A percentile compares a stretch with the other conserved stretches of the same genome.
Conservation (phyloP, 2,797 vertebrate species). For the Melanotaenia maccullochi region DNA sequence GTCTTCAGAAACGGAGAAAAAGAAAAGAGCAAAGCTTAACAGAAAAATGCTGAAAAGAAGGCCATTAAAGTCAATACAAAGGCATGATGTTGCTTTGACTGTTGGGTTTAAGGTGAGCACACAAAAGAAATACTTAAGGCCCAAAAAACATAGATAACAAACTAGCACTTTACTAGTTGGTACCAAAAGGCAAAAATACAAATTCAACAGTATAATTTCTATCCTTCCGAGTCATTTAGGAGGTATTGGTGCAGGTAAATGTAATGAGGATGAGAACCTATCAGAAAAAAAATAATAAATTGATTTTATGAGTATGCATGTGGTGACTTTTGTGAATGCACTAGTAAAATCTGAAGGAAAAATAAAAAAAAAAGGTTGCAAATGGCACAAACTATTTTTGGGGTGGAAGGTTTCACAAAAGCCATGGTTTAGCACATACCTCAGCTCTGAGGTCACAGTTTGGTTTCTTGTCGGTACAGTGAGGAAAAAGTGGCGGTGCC, state of each 20-base stretch:
- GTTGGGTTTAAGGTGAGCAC: slow-evolving; percentile 51
- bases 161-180: slow-evolving; percentile 65
- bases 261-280: slow-evolving; percentile 50
- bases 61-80: slow-evolving; percentile 69
- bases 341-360: slow-evolving; percentile 53
- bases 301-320: slow-evolving; percentile 54
- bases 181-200: slow-evolving; percentile 75
- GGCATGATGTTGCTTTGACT: slow-evolving; percentile 67
- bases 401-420: slow-evolving; percentile 73
- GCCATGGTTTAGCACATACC: slow-evolving; percentile 64
- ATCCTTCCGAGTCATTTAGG: slow-evolving; percentile 65
- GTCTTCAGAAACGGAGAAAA: slow-evolving; percentile 16
- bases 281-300: slow-evolving; percentile 47
- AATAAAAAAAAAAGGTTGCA: slow-evolving; percentile 53
- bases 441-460: slow-evolving; percentile 75
- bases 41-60: slow-evolving; percentile 60
- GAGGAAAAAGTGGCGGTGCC: slow-evolving; percentile 71
- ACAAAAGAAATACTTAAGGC: slow-evolving; percentile 69
- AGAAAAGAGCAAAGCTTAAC: slow-evolving; percentile 31
- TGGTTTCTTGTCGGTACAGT: slow-evolving; percentile 68
- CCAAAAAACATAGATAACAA: slow-evolving; percentile 70
- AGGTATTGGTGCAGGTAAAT: slow-evolving; percentile 61
- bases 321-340: slow-evolving; percentile 59
- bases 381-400: slow-evolving; percentile 65
- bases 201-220: slow-evolving; percentile 60